These are phyloP conservation scores for Leptinotarsa texana DNA, from an alignment of 1,140 invertebrate species.

Conservation along the genomic window DNA sequence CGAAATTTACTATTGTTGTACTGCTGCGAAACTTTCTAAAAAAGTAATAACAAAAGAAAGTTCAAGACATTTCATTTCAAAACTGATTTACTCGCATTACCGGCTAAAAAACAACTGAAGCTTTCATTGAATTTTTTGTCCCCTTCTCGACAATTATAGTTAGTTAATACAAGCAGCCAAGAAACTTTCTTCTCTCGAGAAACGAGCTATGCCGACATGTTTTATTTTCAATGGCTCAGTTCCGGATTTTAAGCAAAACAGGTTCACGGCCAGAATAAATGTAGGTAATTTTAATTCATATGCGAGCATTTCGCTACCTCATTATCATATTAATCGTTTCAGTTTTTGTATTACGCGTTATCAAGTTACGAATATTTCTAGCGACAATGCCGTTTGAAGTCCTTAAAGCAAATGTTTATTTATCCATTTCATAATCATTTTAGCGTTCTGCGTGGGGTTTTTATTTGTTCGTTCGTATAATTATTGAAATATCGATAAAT, in stretches of 20 bases:
- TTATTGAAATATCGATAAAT: slow-evolving; percentile 2
- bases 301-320: slow-evolving; percentile 19
- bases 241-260: slow-evolving; percentile 22
- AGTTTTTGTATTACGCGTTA: slow-evolving; percentile 15
- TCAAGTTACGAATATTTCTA: background rate
- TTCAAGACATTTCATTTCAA: no score
- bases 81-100: no score
- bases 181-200: slow-evolving; percentile 5
- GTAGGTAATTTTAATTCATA: slow-evolving; percentile 22
- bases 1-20: no score
- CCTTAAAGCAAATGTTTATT: background rate
- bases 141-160: no score
- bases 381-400: slow-evolving; percentile 2
- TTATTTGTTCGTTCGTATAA: slow-evolving; percentile 6
- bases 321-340: slow-evolving; percentile 21
- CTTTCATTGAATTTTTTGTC: no score
- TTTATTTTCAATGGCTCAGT: slow-evolving; percentile 11
- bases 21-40: no score
- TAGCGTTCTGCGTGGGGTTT: slow-evolving; percentile 3
- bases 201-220: background rate
- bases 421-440: slow-evolving; percentile 1
- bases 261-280: slow-evolving; percentile 20
- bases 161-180: background rate
- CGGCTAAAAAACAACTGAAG: no score
- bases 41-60: no score